Base-by-base conservation (phyloP, 2,797 vertebrate genomes). In the Eurystomus glaucurus region DNA sequence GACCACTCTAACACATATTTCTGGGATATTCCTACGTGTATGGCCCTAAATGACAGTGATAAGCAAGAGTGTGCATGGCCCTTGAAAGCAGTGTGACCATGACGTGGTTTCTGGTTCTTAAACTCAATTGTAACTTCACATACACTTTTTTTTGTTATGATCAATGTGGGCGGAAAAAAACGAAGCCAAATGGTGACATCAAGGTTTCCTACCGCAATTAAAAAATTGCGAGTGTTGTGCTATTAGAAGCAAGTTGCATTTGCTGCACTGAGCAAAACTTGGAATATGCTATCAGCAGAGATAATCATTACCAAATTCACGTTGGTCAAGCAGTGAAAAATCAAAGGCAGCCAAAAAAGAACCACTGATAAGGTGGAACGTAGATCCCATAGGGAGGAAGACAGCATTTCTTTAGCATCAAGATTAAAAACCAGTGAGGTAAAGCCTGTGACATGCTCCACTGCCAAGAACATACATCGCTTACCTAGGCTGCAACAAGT, bases 381-480 rank as follows among this genome's bases (percentile, higher is more conserved):
- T 15, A 74, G 70, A 50, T 20, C 14, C 25, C 31, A 16, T 2
- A n/a, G n/a, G 57, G 82, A 54, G 31, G 70, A 66, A 45, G 31
- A 65, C 17, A 35, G 58, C 23, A 22, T 75, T 64, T 61, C 41
- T 46, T 76, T 4, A 26, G 21, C 31, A 41, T 15, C 8, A 25
- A 52, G 17, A 65, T 51, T 8, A 43, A 50, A 66, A 79, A 51
- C 5, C 1, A 29, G 9, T 26, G 50, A 46, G 45, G 69, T n/a
- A 11, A 23, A 17, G 31, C 37, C 43, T 69, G 58, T 10, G 65
- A 43, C 16, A 35, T 4, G 33, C 7, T 66, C 22, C 21, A n/a
- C 9, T 46, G 76, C 33, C 37, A 23, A 76, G 58, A 52, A 20
- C 11, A 41, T 8, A n/a, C 0, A 0, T 3, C 55, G 37, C 20